Evolutionary conservation across 2,113 vertebrate species (phyloP), one percentile per base, ranked within the genome.

Genomic region (Prionailurus viverrinus): DNA sequence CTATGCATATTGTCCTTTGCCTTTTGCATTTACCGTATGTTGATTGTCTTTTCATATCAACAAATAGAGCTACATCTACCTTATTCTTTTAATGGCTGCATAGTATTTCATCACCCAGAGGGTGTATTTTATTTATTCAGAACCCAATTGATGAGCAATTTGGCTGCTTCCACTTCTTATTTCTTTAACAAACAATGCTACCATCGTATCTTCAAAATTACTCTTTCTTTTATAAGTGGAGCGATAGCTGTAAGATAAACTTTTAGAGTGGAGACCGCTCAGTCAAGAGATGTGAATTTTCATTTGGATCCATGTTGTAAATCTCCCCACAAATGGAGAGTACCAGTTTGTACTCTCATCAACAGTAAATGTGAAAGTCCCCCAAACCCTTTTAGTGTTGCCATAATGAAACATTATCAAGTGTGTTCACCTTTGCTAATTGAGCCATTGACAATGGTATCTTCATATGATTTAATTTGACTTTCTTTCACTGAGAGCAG

Each of bases 151-250:
- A 79, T 89, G 25, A 94, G 61, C 2, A 41, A 85, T 80, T 76
- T 69, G 55, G 51, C 7, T 69, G 18, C 45, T 95, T 82, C 65
- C 14, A 27, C 13, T 69, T 91, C 92, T 33, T 33, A 41, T 73
- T 41, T 89, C 18, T 83, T 92, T 97, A 85, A 51, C 36, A 85
- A 66, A 76, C 23, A 93, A 58, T 78, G 7, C 16, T 95, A 21
- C 18, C 2, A 55, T 36, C 84, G 68, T 84, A 89, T 73, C 21
- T 95, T 96, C 36, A 66, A 66, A 79, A 85, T 53, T 63, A 41
- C 21, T 29, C 4, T 83, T 91, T 90, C 53, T 94, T 86, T 85
- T 79, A 85, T 25, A 86, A 91, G 16, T 58, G 31, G 55, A 74
- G n/a, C n/a, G 16, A 48, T 36, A 81, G 23, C 21, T 31, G 2